These are phyloP conservation scores for Ptilonorhynchus violaceus DNA, from an alignment of 2,113 vertebrate genomes.

Conservation along the genomic window DNA sequence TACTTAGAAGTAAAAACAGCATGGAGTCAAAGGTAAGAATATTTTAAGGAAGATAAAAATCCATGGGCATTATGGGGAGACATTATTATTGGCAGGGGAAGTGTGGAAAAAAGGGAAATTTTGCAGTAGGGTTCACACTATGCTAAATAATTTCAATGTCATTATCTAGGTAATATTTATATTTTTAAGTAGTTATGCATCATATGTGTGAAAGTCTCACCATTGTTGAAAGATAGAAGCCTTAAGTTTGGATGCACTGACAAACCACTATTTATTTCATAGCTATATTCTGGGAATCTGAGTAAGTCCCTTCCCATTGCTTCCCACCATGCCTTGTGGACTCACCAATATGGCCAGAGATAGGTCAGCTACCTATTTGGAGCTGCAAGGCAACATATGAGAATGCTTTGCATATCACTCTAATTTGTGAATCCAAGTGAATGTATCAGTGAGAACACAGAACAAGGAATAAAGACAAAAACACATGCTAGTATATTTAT, in stretches of 20 bases:
- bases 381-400: neutral
- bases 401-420: neutral
- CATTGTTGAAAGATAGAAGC: neutral
- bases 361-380: neutral
- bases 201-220: neutral
- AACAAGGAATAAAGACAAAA: neutral
- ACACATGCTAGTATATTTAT: neutral
- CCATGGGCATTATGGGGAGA: rapidly evolving
- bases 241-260: neutral
- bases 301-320: neutral
- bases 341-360: neutral
- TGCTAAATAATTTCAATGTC: neutral
- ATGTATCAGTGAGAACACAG: neutral
- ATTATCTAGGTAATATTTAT: neutral
- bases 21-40: neutral
- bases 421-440: neutral
- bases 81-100: neutral
- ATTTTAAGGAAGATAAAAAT: neutral
- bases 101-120: neutral
- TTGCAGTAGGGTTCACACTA: neutral
- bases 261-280: neutral
- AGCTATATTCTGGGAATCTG: neutral
- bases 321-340: neutral
- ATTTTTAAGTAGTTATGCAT: neutral
- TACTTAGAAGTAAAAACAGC: neutral